Evolutionary conservation across 2,113 vertebrate genomes (phyloP).

Genomic region (Phylloscopus whistleri): DNA sequence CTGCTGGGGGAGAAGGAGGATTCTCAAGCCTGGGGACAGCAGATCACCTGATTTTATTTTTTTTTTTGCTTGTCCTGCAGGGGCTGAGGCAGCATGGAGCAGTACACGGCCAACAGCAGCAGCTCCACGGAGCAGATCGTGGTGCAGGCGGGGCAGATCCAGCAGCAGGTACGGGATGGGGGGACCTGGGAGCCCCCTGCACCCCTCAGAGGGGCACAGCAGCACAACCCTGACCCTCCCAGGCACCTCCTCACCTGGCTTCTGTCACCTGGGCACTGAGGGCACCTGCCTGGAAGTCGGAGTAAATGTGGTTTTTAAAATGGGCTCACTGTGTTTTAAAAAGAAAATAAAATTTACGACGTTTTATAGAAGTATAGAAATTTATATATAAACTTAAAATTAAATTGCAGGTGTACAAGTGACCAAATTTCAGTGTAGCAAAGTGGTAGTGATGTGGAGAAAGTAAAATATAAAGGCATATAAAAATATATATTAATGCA

Average conservation of each 20-base stretch:
- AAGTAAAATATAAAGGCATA: background rate
- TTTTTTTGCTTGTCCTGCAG: background rate
- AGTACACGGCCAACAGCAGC: slow-evolving; percentile 90
- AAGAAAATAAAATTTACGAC: background rate
- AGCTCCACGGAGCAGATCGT: slow-evolving; percentile 95
- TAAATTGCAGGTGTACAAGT: too few relatives aligned
- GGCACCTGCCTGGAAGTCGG: background rate
- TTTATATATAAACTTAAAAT: background rate
- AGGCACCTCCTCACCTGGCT: fast-evolving
- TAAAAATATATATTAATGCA: background rate
- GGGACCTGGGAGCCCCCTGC: background rate
- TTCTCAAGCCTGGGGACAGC: background rate
- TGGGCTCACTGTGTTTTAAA: fast-evolving
- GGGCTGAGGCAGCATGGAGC: slow-evolving; percentile 82
- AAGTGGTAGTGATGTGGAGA: background rate
- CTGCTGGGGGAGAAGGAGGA: background rate
- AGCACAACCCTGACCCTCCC: background rate
- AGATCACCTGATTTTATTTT: background rate
- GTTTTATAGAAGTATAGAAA: too few relatives aligned
- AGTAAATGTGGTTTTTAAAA: background rate
- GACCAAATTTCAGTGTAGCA: background rate
- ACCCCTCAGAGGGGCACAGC: background rate
- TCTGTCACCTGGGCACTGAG: background rate
- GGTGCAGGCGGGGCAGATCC: slow-evolving; percentile 95
- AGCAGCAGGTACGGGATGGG: slow-evolving; percentile 85